Evolutionary conservation across 2,113 vertebrate genomes (phyloP).

Genomic region (Dendropsophus ebraccatus): DNA sequence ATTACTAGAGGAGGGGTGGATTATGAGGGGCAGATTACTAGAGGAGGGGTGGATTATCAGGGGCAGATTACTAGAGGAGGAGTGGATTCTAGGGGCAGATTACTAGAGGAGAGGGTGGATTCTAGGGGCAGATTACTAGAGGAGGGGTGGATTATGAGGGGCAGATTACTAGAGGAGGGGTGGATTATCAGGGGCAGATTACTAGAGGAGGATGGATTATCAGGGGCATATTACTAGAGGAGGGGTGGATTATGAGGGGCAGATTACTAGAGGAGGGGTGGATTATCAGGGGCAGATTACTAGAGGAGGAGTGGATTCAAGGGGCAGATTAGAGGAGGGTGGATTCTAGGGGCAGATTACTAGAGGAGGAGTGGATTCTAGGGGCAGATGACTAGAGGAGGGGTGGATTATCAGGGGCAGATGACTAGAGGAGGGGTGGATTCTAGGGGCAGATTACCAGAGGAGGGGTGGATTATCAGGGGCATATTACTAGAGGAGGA

Average conservation of each 20-base stretch:
- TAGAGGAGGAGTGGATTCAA: neutral
- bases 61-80: neutral
- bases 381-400: no score
- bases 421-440: no score
- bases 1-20: neutral
- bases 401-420: no score
- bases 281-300: no score
- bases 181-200: neutral
- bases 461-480: no score
- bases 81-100: no score
- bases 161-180: neutral
- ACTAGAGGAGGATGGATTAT: neutral
- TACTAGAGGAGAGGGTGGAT: neutral
- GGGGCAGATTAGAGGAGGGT: neutral
- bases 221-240: neutral
- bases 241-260: neutral
- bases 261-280: no score
- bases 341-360: no score
- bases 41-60: neutral
- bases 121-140: neutral
- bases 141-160: neutral
- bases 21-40: neutral
- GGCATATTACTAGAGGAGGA: no score
- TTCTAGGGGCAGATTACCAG: no score
- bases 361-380: no score